Conservation (phyloP, 2,888 invertebrate genomes). For the Petrophora chlorosata region DNA sequence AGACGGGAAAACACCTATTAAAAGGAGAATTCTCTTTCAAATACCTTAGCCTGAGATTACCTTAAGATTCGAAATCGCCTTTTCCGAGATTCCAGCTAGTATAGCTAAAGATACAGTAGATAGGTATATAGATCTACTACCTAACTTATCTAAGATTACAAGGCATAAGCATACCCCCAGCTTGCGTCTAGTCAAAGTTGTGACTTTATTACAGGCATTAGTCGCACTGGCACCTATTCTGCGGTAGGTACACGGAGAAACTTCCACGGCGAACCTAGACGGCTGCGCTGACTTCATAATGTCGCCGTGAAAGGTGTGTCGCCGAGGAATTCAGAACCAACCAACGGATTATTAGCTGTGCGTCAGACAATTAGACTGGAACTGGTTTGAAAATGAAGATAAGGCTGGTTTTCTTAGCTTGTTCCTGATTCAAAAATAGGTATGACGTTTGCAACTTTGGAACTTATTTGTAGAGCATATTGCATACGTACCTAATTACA, state of each 20-base stretch:
- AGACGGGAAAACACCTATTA: too few relatives aligned
- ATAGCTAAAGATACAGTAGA: too few relatives aligned
- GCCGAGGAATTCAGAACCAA: conserved; percentile 56
- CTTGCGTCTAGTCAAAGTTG: conserved; percentile 53
- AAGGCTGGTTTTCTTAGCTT: conserved; percentile 20
- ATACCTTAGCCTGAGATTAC: too few relatives aligned
- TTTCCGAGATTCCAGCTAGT: too few relatives aligned
- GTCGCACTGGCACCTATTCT: conserved; percentile 34
- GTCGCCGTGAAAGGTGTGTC: conserved; percentile 77
- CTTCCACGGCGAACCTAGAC: conserved; percentile 57
- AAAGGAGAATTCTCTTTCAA: too few relatives aligned
- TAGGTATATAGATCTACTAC: too few relatives aligned
- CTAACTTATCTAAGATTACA: background rate
- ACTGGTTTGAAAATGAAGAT: conserved; percentile 23
- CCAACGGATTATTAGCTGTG: conserved; percentile 26
- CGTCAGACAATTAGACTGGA: conserved; percentile 24
- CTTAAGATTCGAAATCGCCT: too few relatives aligned
- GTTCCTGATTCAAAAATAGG: conserved; percentile 22
- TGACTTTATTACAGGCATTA: conserved; percentile 60
- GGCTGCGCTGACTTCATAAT: conserved; percentile 68
- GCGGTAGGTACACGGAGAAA: conserved; percentile 49
- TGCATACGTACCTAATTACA: too few relatives aligned
- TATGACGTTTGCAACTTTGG: conserved; percentile 6
- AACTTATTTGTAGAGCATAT: background rate
- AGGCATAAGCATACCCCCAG: conserved; percentile 3